phyloP scores from a whole-genome alignment of 1,140 invertebrate species.

The Drosophila parabipectinata region DNA sequence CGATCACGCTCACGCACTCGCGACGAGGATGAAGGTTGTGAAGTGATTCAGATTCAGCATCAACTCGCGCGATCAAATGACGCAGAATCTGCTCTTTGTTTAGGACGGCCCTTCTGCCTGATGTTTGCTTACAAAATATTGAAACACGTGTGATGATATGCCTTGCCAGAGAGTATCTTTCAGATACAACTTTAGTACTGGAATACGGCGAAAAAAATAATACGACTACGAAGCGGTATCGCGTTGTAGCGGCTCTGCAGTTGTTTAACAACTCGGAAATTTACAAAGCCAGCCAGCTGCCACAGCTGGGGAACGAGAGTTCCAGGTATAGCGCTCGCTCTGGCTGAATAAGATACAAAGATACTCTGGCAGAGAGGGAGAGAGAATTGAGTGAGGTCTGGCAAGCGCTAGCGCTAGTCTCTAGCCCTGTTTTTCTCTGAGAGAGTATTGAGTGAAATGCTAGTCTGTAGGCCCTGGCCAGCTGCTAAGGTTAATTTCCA shows the following conservation, averaged over 20 bases:
- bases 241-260: constrained; percentile 67
- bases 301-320: constrained; percentile 30
- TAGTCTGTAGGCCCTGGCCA: constrained; percentile 48
- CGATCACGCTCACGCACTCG: constrained; percentile 8
- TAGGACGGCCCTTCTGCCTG: constrained; percentile 22
- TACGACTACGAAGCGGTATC: constrained; percentile 41
- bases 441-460: constrained; percentile 1
- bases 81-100: constrained; percentile 39
- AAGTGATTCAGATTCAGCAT: constrained; percentile 34
- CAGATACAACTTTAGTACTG: constrained; percentile 34
- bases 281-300: constrained; percentile 9
- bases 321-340: neutral
- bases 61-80: constrained; percentile 30
- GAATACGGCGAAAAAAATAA: constrained; percentile 34
- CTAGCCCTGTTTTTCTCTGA: neutral
- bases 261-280: constrained; percentile 57
- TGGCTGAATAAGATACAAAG: constrained; percentile 15
- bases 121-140: constrained; percentile 43
- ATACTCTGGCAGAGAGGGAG: constrained; percentile 3
- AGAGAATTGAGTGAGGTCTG: constrained; percentile 28
- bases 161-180: constrained; percentile 29
- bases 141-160: constrained; percentile 36
- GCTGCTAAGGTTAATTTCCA: constrained; percentile 29
- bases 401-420: constrained; percentile 23
- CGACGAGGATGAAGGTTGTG: constrained; percentile 36